These are phyloP conservation scores for Heteromormyrus szaboi DNA, from an alignment of 2,797 vertebrate genomes.

Conservation along the genomic window DNA sequence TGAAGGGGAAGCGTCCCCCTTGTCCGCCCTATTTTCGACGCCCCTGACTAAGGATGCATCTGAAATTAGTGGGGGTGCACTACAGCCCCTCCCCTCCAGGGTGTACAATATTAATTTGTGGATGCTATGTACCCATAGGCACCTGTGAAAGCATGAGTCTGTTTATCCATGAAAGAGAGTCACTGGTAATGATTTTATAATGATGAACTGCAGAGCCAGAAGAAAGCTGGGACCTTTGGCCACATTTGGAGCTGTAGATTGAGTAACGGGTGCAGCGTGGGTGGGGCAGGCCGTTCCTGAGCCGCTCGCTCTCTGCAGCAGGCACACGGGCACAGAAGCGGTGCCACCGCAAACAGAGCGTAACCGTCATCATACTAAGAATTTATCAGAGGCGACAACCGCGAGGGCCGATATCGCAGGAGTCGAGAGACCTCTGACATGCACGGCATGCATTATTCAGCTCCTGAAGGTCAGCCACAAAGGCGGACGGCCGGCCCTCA, in stretches of 20 bases:
- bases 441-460: slow-evolving; percentile 9
- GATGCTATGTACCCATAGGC: background rate
- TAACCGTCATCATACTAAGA: background rate
- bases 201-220: background rate
- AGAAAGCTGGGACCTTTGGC: background rate
- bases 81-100: background rate
- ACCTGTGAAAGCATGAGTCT: background rate
- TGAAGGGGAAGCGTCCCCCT: background rate
- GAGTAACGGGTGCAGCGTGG: background rate
- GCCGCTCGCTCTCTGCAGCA: background rate
- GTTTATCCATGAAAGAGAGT: background rate
- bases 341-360: background rate
- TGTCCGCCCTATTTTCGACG: background rate
- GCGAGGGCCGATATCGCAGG: background rate
- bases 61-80: background rate
- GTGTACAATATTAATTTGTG: background rate
- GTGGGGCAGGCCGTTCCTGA: background rate
- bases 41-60: background rate
- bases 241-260: background rate
- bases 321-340: background rate
- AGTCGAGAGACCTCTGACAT: slow-evolving; percentile 8
- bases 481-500: background rate
- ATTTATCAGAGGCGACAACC: slow-evolving; percentile 8
- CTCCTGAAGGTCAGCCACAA: background rate
- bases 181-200: background rate